Percentiles rank a stretch among this genome's conserved stretches.
phyloP scores from a whole-genome alignment of 2,888 invertebrate genomes.

The Xestia c-nigrum region DNA sequence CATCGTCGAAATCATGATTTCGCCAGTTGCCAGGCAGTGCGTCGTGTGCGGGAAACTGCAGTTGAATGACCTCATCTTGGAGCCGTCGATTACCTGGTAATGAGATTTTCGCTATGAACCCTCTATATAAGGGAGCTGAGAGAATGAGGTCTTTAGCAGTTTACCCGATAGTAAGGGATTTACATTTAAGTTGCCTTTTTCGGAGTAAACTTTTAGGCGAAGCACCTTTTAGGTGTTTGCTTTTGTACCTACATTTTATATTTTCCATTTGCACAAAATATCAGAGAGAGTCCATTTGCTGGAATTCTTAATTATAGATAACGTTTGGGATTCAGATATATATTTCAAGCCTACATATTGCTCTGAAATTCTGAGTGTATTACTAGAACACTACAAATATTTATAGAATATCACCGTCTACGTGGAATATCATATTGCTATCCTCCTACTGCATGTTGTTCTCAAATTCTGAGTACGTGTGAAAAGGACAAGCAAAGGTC shows the following conservation, averaged over 20 bases:
- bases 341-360: neutral
- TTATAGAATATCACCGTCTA: neutral
- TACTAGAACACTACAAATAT: neutral
- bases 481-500: conserved; percentile 70
- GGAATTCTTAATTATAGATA: conserved; percentile 10
- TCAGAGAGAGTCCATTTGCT: conserved; percentile 23
- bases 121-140: conserved; percentile 70
- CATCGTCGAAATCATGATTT: conserved; percentile 98
- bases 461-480: conserved; percentile 53
- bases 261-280: conserved; percentile 25
- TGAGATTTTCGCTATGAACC: conserved; percentile 82
- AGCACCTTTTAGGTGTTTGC: conserved; percentile 38
- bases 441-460: neutral
- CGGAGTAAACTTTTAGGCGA: conserved; percentile 45
- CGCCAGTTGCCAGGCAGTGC: conserved; percentile 97
- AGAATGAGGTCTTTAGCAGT: conserved; percentile 69
- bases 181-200: conserved; percentile 66
- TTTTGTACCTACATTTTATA: conserved; percentile 43
- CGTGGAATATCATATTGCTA: conserved; percentile 2
- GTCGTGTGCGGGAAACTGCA: conserved; percentile 97
- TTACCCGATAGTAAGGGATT: conserved; percentile 65
- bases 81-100: conserved; percentile 94
- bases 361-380: neutral
- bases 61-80: conserved; percentile 93
- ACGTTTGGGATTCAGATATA: neutral